phyloP scores from a whole-genome alignment of 37 sponge, comb jelly and placozoan species.

The Cliona cf. orientalis region DNA sequence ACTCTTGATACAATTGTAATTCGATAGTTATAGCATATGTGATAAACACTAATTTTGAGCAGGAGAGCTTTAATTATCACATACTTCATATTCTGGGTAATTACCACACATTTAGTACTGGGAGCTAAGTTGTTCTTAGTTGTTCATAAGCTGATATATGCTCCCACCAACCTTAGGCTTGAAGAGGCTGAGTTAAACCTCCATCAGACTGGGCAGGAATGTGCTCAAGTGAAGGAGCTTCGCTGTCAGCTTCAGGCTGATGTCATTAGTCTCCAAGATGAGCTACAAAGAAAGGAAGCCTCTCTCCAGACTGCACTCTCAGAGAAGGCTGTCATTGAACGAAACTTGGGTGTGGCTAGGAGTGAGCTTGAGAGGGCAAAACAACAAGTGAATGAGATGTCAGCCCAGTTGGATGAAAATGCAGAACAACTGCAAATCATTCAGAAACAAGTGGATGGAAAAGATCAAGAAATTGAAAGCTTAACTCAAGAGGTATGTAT shows the following conservation, averaged over 20 bases:
- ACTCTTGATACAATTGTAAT: too few species aligned
- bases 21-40: too few species aligned
- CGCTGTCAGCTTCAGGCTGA: slow-evolving; percentile 11
- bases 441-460: slow-evolving; percentile 11
- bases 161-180: neutral
- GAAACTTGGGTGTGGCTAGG: neutral
- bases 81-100: too few species aligned
- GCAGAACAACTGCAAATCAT: neutral
- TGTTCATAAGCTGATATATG: neutral
- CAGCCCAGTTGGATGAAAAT: neutral
- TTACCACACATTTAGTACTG: neutral
- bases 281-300: slow-evolving; percentile 17
- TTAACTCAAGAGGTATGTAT: neutral
- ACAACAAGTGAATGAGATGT: neutral
- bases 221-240: neutral
- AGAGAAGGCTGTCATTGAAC: neutral
- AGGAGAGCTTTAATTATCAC: too few species aligned
- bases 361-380: neutral
- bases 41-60: too few species aligned
- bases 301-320: neutral
- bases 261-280: neutral
- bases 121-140: neutral
- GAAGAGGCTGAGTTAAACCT: neutral
- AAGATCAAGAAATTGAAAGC: neutral
- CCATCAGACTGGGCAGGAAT: neutral